These are phyloP conservation scores for Dicycla oo DNA, from an alignment of 2,888 invertebrate species.

Conservation along the genomic window DNA sequence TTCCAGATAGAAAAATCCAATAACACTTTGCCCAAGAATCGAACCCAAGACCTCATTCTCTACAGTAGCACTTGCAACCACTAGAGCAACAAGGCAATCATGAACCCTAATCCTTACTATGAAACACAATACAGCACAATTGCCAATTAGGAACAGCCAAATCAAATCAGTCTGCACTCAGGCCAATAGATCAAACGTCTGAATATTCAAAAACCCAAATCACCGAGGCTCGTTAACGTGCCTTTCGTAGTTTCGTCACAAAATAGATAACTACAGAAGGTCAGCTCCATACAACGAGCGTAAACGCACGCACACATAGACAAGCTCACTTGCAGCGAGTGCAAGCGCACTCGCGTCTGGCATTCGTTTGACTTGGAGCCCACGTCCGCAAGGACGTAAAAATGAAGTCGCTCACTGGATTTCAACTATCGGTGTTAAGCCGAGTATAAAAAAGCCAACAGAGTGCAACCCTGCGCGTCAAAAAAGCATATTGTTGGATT, in stretches of 20 bases:
- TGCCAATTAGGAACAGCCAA: constrained; percentile 31
- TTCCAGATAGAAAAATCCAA: too few species aligned
- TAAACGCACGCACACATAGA: neutral
- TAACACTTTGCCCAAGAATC: too few species aligned
- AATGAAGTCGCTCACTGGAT: too few species aligned
- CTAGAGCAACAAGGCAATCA: too few species aligned
- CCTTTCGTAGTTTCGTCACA: constrained; percentile 20
- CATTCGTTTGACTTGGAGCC: neutral
- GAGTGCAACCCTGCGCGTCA: too few species aligned
- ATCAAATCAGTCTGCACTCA: constrained; percentile 31
- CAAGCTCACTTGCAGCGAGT: neutral
- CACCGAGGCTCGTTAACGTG: constrained; percentile 29
- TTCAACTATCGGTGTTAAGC: too few species aligned
- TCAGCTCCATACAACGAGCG: neutral
- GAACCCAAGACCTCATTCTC: too few species aligned
- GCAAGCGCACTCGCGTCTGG: neutral
- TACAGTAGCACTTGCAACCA: too few species aligned
- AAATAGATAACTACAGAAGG: neutral
- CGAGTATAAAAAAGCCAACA: too few species aligned
- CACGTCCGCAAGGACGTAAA: too few species aligned
- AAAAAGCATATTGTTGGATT: too few species aligned
- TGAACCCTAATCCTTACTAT: neutral
- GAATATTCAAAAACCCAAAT: constrained; percentile 48
- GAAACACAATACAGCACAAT: constrained; percentile 5
- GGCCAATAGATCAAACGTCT: constrained; percentile 39